Evolutionary conservation across 2,797 vertebrate genomes (phyloP), one percentile per base, ranked within the genome.

Genomic region (Melanotaenia nigrans): DNA sequence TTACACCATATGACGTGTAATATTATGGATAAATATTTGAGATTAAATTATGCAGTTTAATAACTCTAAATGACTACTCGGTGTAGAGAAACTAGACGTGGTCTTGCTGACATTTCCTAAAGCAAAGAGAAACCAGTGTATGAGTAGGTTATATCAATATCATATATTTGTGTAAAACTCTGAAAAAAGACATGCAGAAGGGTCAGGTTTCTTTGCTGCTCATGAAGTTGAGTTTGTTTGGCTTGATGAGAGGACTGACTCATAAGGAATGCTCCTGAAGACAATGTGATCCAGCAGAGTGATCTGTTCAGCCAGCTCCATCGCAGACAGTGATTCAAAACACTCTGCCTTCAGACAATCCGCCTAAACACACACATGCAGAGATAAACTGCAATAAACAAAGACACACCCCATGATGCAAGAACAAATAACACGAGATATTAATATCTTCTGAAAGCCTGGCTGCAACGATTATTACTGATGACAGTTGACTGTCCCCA

Each of bases 291-390:
- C 97, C 79, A 99, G 91, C 59, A 99, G 95, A 20, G 97, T 99
- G 92, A 99, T 96, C 92, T 99, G 97, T 80, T 99, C 97, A 0
- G 97, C 97, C 85, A 99, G 90, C 91, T 99, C 97, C 96, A 99
- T 98, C 67, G 97, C 97, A 0, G 97, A 96, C 77, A 99, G 91
- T 5, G 94, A 96, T 93, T 99, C 96, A 66, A 99, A 97, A 87
- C 95, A 97, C 87, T 98, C 97, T 0, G 95, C 93, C 89, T 95
- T 97, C 0, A 91, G 92, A 85, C 94, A 96, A 69, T 98, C 97
- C 18, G 94, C 93, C 97, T 98, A 49, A 55, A 79, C 59, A 71
- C 70, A 81, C 55, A 72, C 67, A 55, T 14, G 53, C 8, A 42
- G 3, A 32, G 11, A 45, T 32, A 47, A 25, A 69, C 16, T 47